Base-by-base conservation (phyloP, 2,888 invertebrate genomes). In the Parnassius glacialis region DNA sequence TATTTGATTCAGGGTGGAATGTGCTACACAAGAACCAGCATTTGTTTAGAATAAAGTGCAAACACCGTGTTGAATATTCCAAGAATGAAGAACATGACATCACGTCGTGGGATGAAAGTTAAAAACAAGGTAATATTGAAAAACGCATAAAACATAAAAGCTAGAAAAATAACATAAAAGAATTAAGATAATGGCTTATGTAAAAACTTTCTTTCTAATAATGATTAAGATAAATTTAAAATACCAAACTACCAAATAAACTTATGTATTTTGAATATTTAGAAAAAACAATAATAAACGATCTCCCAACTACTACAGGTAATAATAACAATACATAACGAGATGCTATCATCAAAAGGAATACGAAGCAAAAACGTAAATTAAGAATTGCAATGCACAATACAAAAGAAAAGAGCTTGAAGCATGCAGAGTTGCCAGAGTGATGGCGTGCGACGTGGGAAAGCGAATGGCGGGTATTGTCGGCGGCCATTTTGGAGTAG, bases 401-500 rank as follows among this genome's bases (percentile, higher is more conserved):
- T 80, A 78, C 77, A 83, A 84, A 84, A 84, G 80, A 84, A 86
- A 84, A 74, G 75, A 85, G 80, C 81, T 80, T 79, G 78, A 83
- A 81, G 79, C 81, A 80, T 81, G 81, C 83, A 73, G 79, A 82
- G 79, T 80, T 78, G 75, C 77, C 83, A 73, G 79, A 82, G 79
- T 80, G 78, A 75, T 78, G 80, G 79, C 75, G 80, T 77, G 79
- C 83, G 82, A 90, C 89, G 88, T 90, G 90, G 90, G 90, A 90
- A 91, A 90, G 90, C 90, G 90, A 89, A 89, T 87, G 84, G 86
- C 82, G 77, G 79, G 68, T 64, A 64, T 68, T 73, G 76, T 71
- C 71, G 81, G 81, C 88, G 78, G 90, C 90, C 90, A 90, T 90
- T 81, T 90, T 90, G 87, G 75, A 80, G 77, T 77, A 74, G 79